Evolutionary conservation across 2,888 invertebrate genomes (phyloP).

Genomic region (Macrosoma leucophasiata): DNA sequence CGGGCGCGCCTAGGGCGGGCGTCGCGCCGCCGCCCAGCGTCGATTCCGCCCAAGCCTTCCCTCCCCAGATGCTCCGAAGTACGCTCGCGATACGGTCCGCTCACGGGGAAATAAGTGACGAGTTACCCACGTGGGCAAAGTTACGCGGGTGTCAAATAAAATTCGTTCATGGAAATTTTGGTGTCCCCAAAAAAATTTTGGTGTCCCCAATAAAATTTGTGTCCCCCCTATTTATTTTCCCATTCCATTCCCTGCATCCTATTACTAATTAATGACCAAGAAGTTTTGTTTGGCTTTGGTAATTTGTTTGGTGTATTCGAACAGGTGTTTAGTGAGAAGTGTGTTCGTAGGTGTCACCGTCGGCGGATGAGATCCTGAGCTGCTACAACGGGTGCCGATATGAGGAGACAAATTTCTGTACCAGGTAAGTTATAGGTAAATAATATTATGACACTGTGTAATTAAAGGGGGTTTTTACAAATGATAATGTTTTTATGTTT

Average conservation of each 20-base stretch:
- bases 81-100: conserved; percentile 62
- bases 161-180: no score
- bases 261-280: no score
- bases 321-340: conserved; percentile 53
- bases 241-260: no score
- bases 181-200: no score
- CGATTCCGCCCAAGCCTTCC: conserved; percentile 51
- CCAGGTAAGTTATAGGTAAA: conserved; percentile 45
- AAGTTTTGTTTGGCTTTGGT: no score
- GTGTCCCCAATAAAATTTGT: no score
- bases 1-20: conserved; percentile 74
- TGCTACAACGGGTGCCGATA: conserved; percentile 36
- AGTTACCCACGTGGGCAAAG: conserved; percentile 44
- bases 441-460: no score
- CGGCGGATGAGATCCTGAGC: conserved; percentile 48
- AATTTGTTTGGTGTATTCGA: conserved; percentile 31
- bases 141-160: conserved; percentile 3
- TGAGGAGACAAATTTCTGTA: conserved; percentile 57
- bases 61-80: conserved; percentile 65
- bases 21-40: conserved; percentile 66
- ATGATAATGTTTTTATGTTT: no score
- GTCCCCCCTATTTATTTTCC: no score
- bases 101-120: conserved; percentile 48
- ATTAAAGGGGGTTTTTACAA: no score
- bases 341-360: conserved; percentile 47